phyloP scores from a whole-genome alignment of 1,140 invertebrate species.

The Lysiphlebus fabarum region DNA sequence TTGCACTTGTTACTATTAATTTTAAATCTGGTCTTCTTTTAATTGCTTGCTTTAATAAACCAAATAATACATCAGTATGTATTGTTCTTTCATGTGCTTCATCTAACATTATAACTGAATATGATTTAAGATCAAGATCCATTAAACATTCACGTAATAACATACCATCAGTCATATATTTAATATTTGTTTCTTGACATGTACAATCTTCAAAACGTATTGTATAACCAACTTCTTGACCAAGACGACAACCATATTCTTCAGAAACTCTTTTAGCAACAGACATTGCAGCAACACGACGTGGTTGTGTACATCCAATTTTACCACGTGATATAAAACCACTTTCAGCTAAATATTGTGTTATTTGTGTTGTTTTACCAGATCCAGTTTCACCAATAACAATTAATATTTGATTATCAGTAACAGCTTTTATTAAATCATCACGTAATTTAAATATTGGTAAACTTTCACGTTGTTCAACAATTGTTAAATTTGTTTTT shows the following conservation, averaged over 20 bases:
- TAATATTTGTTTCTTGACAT: constrained; percentile 95
- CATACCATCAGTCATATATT: constrained; percentile 99
- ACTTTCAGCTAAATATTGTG: constrained; percentile 94
- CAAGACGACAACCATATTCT: constrained; percentile 95
- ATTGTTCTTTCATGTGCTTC: constrained; percentile 98
- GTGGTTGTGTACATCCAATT: constrained; percentile 92
- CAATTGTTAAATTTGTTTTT: constrained; percentile 90
- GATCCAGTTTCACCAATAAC: constrained; percentile 99
- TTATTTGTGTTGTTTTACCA: constrained; percentile 99
- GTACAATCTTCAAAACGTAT: constrained; percentile 99
- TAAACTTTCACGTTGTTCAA: constrained; percentile 93
- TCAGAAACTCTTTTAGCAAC: constrained; percentile 98
- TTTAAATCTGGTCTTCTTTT: constrained; percentile 91
- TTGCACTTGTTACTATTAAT: constrained; percentile 97
- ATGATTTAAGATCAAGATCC: constrained; percentile 87
- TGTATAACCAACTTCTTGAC: constrained; percentile 98
- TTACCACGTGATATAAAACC: constrained; percentile 90
- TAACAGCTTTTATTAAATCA: constrained; percentile 91
- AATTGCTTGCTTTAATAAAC: constrained; percentile 86
- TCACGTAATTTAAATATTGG: constrained; percentile 96
- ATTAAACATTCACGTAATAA: constrained; percentile 94
- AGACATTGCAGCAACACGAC: constrained; percentile 96
- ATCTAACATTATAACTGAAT: constrained; percentile 98
- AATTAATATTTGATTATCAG: constrained; percentile 96
- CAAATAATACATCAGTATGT: constrained; percentile 96